Conservation (phyloP, 2,888 invertebrate genomes). For the Eilema sororculum region DNA sequence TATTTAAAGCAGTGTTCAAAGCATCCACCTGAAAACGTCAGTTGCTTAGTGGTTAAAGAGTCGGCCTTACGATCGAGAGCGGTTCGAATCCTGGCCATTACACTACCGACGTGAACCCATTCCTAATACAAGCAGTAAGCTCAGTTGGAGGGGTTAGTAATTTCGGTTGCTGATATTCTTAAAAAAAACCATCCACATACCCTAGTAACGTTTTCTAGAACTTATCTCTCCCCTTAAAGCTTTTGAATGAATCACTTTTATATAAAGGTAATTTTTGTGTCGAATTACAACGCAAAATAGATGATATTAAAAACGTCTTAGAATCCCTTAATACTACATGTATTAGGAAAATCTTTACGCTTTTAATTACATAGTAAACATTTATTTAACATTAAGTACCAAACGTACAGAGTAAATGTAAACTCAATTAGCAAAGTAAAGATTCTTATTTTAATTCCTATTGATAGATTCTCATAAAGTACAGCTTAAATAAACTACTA, state of each 20-base stretch:
- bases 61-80: no score
- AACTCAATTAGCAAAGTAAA: background rate
- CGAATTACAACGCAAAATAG: background rate
- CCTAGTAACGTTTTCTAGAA: no score
- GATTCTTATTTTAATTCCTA: background rate
- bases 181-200: no score
- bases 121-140: no score
- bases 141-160: no score
- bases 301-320: background rate
- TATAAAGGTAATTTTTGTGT: background rate
- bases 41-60: no score
- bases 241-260: background rate
- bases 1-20: no score
- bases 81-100: no score
- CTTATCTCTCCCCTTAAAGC: background rate
- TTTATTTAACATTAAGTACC: background rate
- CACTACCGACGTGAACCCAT: no score
- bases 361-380: constrained; percentile 2
- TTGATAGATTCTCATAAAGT: constrained; percentile 1
- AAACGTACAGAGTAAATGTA: constrained; percentile 1
- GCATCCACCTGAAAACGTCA: no score
- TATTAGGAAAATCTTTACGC: background rate
- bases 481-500: constrained; percentile 2
- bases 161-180: no score
- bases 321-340: background rate